Evolutionary conservation across 2,888 invertebrate genomes (phyloP).

Genomic region (Druceiella hillmani): DNA sequence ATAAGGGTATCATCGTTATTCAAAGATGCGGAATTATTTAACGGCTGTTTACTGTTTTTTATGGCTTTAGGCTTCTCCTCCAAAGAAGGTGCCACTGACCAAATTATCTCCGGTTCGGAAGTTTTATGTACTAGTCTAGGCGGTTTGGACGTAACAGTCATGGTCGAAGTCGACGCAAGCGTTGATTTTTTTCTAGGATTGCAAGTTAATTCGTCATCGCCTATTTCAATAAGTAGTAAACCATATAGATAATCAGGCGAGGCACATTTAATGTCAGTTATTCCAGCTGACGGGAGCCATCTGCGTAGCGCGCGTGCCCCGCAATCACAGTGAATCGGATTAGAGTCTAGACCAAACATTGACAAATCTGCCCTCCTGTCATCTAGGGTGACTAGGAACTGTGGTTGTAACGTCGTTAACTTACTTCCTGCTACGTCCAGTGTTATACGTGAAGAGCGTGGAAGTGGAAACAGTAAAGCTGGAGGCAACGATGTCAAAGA

Average conservation of each 20-base stretch:
- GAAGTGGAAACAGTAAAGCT: conserved; percentile 80
- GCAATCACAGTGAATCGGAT: conserved; percentile 84
- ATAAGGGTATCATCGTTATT: conserved; percentile 89
- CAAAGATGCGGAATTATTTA: conserved; percentile 53
- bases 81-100: conserved; percentile 76
- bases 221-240: conserved; percentile 65
- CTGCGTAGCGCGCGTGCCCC: conserved; percentile 71
- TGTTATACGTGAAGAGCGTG: conserved; percentile 74
- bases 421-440: conserved; percentile 77
- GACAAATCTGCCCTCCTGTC: conserved; percentile 72
- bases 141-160: conserved; percentile 40
- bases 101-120: conserved; percentile 83
- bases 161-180: conserved; percentile 31
- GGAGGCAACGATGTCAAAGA: conserved; percentile 73
- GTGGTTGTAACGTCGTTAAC: conserved; percentile 69
- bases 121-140: conserved; percentile 55
- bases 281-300: conserved; percentile 65
- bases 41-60: no score
- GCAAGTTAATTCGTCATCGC: conserved; percentile 78
- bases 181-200: conserved; percentile 58
- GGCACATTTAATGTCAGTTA: conserved; percentile 59
- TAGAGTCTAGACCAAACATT: conserved; percentile 68
- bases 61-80: conserved; percentile 57
- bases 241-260: conserved; percentile 67
- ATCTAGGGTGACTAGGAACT: conserved; percentile 73